Base-by-base conservation (phyloP, 92 coral and sea anemone species). In the Epizoanthus rinbou region DNA sequence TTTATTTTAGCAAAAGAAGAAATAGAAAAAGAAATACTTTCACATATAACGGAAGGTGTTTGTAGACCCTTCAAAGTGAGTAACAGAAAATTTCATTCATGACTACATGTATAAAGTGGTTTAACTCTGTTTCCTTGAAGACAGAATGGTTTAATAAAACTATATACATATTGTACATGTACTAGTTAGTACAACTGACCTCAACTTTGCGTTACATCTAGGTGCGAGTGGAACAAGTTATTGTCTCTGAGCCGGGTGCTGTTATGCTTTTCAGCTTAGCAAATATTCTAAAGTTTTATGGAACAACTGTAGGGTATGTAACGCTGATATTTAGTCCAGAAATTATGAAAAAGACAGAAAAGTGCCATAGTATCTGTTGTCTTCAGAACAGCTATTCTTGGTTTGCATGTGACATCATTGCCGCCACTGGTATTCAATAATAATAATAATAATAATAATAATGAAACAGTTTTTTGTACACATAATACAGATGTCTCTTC, bases 201-300 rank as follows among this genome's bases (percentile, higher is more conserved):
- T 75, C 57, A 17, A 56, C 41, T 53, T 3, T 54, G 64, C 1
- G 2, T 82, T 9, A 2, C 22, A 22, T 18, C 58, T 47, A 96
- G 98, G 98, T 96, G 63, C 96, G 98, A 37, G 98, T 96, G 63
- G 98, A 96, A 81, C 98, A 96, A 71, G 98, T 96, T 39, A 89
- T 96, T 75, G 98, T 96, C 9, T 94, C 98, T 3, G 98, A 96
- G 60, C 98, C 97, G 66, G 98, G 98, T 6, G 97, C 98, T 3
- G 98, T 96, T 16, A 88, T 82, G 80, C 86, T 96, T 11, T 96
- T 96, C 74, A 96, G 97, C 80, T 74, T 96, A 83, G 93, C 98
- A 16, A 96, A 94, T 67, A 84, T 96, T 21, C 88, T 96, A 67
- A 96, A 96, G 86, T 96, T 96, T 62, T 96, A 96, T 73, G 92